Base-by-base conservation (phyloP, 2,888 invertebrate genomes). In the Lasioglossum pauxillum region DNA sequence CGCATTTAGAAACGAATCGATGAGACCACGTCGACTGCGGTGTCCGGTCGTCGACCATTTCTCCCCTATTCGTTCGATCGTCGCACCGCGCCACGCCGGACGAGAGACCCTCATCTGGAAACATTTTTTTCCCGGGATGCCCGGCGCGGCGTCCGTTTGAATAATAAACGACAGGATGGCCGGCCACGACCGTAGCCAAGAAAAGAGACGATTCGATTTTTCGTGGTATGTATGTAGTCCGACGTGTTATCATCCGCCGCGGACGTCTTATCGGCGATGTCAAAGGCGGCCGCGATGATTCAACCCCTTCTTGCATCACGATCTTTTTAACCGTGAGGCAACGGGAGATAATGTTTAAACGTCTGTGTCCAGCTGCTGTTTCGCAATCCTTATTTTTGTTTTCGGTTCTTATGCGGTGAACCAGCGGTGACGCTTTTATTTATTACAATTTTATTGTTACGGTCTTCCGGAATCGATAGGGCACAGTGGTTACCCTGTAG, bases 1-100 rank as follows among this genome's bases (percentile, higher is more conserved):
- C 87, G 85, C 80, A 81, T 85, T 88, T 83, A 87, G 88, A 88
- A 85, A 75, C 87, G 88, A 88, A 88, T 88, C 88, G 88, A 88
- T 88, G 79, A 74, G 64, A 67, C 46, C 49, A 57, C 57, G 67
- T 67, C 67, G 67, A 41, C 35, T 35, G 67, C 67, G 67, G 31
- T 41, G 76, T 76, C 60, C 75, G 87, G 85, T 85, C 87, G 85
- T 69, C 86, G 80, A 88, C 85, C 88, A 81, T 81, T 85, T 84
- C 78, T 49, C 79, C 84, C 75, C 23, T 27, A 71, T 75, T 71
- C 69, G 23, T 80, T 86, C 82, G 81, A 82, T 88, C 76, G 38
- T n/a, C 46, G 46, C 49, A 1, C 46, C 46, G 44, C 44, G 5
- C 16, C 46, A 4, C 46, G 46, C 1, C 75, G 46, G 27, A 16